Base-by-base conservation (phyloP, 2,113 vertebrate genomes). In the Podarcis raffonei region DNA sequence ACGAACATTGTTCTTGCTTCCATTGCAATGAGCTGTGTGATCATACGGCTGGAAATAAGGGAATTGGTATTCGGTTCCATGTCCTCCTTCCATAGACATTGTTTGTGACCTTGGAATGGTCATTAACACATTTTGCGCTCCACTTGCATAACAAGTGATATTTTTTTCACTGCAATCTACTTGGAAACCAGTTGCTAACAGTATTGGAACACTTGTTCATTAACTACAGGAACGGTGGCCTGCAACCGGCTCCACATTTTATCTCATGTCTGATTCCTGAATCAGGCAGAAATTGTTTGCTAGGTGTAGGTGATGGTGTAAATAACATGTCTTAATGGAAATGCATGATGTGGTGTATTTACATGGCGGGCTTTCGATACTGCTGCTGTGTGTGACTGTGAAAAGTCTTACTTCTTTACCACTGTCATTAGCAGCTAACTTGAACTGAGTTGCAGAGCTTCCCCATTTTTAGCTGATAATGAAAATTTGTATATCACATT, bases 11-110 rank as follows among this genome's bases (percentile, higher is more conserved):
- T 27, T 66, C 23, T 78, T 72, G 79, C 53, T 92, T 89, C 79
- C 92, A 13, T 68, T 84, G 27, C 53, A 90, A 87, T 18, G 23
- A 53, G 6, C 32, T 53, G 22, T 81, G 79, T 91, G 85, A 69
- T 91, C 86, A 93, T 23, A 35, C 81, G n/a, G 12, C n/a, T 82
- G 75, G 48, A 66, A 89, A 72, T 88, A 25, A 92, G 90, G 66
- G 84, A 27, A 76, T 30, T 20, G 5, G 57, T 85, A 87, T 90
- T 79, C 83, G 59, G 81, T 88, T 92, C 87, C 92, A 86, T 89
- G 83, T 86, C 90, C 88, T 91, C 8, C 42, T 48, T 72, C 71
- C 77, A 76, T 87, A 85, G 35, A 88, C 53, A 89, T 92, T 75
- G n/a, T 88, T 12, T 68, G 12, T 18, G 39, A 72, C 87, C 48